Evolutionary conservation across 2,113 vertebrate species (phyloP).

Genomic region (Hippocampus comes): DNA sequence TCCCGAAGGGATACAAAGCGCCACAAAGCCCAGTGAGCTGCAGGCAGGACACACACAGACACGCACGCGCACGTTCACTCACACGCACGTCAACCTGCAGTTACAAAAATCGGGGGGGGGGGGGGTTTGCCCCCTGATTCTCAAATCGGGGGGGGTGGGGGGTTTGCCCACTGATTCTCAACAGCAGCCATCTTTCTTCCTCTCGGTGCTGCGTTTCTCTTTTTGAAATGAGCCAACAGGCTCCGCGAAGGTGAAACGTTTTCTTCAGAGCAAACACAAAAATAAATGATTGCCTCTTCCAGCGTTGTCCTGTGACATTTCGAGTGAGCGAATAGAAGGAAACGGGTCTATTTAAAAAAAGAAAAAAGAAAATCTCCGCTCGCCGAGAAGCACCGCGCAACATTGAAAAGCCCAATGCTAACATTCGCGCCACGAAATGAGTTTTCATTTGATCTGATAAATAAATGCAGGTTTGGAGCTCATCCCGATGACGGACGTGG

Average conservation of each 20-base stretch:
- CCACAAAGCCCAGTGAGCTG: slow-evolving; percentile 35
- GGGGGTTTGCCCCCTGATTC: no score
- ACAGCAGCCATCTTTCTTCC: background rate
- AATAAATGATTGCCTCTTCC: background rate
- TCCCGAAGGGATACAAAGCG: slow-evolving; percentile 41
- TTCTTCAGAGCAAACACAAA: background rate
- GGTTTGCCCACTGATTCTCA: background rate
- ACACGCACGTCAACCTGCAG: background rate
- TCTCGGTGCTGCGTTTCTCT: background rate
- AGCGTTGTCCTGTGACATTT: background rate
- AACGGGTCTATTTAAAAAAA: no score
- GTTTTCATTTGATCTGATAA: no score
- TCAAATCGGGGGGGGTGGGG: background rate
- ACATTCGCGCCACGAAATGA: no score
- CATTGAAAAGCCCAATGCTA: no score
- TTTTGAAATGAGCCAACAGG: background rate
- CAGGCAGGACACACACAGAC: slow-evolving; percentile 25
- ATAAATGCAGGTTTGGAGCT: no score
- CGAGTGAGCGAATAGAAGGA: no score
- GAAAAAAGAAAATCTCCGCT: no score
- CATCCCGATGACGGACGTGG: no score
- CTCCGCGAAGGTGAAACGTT: background rate
- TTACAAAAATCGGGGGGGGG: background rate
- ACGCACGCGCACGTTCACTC: background rate
- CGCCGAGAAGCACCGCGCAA: no score